Evolutionary conservation across 2,888 invertebrate genomes (phyloP).

Genomic region (Apamea epomidion): DNA sequence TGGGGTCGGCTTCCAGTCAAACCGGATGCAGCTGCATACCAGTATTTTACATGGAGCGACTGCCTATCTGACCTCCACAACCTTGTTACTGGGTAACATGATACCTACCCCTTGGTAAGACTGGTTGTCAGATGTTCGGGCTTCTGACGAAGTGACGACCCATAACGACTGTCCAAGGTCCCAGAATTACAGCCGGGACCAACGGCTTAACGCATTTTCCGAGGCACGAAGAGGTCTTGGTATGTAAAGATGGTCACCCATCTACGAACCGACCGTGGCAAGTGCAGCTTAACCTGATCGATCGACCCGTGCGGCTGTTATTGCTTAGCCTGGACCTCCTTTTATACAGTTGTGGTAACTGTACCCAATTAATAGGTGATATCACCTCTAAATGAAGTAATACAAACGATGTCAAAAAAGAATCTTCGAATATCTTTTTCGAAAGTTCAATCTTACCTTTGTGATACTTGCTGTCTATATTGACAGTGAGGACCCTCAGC

Average conservation of each 20-base stretch:
- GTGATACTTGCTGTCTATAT: conserved; percentile 65
- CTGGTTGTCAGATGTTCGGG: neutral
- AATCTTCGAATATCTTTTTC: neutral
- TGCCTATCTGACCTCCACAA: neutral
- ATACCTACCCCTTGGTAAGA: neutral
- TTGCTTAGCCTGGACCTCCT: neutral
- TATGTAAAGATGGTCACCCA: neutral
- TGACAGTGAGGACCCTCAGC: conserved; percentile 67
- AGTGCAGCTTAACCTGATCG: neutral
- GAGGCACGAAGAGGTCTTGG: neutral
- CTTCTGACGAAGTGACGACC: neutral
- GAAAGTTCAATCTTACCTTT: conserved; percentile 56
- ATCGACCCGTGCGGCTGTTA: neutral
- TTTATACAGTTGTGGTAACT: neutral
- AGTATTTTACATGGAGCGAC: neutral
- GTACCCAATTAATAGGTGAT: neutral
- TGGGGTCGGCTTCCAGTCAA: neutral
- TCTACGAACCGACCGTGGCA: neutral
- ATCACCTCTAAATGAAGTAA: neutral
- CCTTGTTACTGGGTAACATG: neutral
- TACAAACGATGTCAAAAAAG: neutral
- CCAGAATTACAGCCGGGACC: too few species aligned
- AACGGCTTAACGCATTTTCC: too few species aligned
- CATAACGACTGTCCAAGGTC: too few species aligned
- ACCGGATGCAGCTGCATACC: neutral